Conservation (phyloP, 2,888 invertebrate genomes). For the Drosophila parthenogenetica region DNA sequence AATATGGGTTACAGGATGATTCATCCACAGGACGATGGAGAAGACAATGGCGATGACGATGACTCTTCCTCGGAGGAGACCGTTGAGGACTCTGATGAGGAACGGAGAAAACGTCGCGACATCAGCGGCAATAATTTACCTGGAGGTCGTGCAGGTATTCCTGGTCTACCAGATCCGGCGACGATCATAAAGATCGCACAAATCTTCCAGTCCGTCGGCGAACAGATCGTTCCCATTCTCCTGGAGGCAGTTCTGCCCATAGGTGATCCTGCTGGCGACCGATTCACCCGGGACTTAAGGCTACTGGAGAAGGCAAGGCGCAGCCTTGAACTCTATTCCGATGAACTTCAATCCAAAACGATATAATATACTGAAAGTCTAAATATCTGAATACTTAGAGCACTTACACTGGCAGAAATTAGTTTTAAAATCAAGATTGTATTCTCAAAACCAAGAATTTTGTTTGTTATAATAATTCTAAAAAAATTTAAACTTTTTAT, state of each 20-base stretch:
- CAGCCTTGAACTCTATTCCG: slow-evolving; percentile 34
- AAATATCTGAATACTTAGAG: background rate
- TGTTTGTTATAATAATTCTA: too few species aligned
- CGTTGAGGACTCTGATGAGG: slow-evolving; percentile 72
- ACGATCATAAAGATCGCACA: slow-evolving; percentile 81
- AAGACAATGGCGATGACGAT: slow-evolving; percentile 63
- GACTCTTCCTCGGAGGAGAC: slow-evolving; percentile 81
- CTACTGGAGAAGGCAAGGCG: slow-evolving; percentile 60
- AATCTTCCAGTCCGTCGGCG: slow-evolving; percentile 78
- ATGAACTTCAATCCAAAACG: slow-evolving; percentile 37
- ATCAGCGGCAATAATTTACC: slow-evolving; percentile 16
- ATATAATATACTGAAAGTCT: background rate
- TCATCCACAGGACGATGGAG: slow-evolving; percentile 6
- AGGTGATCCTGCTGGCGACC: slow-evolving; percentile 52
- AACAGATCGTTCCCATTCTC: slow-evolving; percentile 80
- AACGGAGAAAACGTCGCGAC: slow-evolving; percentile 48
- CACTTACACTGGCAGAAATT: too few species aligned
- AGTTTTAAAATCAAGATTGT: too few species aligned
- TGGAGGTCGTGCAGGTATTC: slow-evolving; percentile 56
- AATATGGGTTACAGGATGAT: too few species aligned
- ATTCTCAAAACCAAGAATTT: too few species aligned
- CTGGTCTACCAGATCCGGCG: slow-evolving; percentile 81
- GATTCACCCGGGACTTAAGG: slow-evolving; percentile 50
- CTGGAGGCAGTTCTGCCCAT: slow-evolving; percentile 70
- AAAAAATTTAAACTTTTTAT: too few species aligned